Conservation (phyloP, 2,797 vertebrate species). For the Epinephelus coioides region DNA sequence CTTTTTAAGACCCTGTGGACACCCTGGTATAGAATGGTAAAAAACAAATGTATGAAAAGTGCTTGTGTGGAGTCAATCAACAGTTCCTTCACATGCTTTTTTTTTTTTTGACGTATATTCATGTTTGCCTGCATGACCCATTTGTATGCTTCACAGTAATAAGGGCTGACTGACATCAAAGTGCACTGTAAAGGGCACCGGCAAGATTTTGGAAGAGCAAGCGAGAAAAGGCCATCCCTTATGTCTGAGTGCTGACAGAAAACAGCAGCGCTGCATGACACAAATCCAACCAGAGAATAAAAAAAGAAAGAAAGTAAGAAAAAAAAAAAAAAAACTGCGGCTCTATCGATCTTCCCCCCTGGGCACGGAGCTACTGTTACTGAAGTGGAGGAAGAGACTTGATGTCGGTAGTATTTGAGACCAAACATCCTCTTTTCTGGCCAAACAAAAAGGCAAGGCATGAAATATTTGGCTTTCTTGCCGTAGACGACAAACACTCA, state of each 20-base stretch:
- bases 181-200: conserved; percentile 14
- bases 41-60: background rate
- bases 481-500: background rate
- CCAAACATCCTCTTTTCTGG: background rate
- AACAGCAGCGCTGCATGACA: conserved; percentile 2
- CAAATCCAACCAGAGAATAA: conserved; percentile 15
- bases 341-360: conserved; percentile 1
- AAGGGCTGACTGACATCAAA: conserved; percentile 20
- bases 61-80: conserved; percentile 1
- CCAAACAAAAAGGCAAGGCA: background rate
- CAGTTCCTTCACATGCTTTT: background rate
- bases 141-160: conserved; percentile 29
- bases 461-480: background rate
- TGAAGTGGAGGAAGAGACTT: background rate
- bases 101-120: background rate
- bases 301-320: background rate
- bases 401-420: background rate
- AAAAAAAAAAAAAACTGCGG: too few relatives aligned
- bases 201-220: conserved; percentile 3
- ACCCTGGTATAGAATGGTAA: background rate
- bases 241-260: conserved; percentile 23
- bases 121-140: background rate
- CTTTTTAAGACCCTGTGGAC: too few relatives aligned
- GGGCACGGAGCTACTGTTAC: background rate
- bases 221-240: background rate